A percentile compares a stretch with the other conserved stretches of the same genome.
These are phyloP conservation scores for Apostichopus leukothele DNA, from an alignment of 53 echinoderm and acorn worm species.

Conservation along the genomic window DNA sequence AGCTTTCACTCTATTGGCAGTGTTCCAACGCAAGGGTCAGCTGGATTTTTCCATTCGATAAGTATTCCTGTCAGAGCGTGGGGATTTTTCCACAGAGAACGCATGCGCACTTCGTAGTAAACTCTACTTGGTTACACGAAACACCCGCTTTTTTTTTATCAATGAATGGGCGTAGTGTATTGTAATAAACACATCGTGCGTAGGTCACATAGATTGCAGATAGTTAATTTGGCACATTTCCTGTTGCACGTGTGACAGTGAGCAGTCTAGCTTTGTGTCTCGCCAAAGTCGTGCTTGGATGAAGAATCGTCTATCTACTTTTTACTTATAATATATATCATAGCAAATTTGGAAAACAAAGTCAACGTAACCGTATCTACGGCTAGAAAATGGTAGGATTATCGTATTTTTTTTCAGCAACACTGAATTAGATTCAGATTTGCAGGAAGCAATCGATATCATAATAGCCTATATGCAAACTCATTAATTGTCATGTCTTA, in stretches of 20 bases:
- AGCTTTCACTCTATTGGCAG: constrained; percentile 13
- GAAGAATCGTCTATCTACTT: neutral
- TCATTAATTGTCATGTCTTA: too few species aligned
- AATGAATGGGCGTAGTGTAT: neutral
- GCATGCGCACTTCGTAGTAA: neutral
- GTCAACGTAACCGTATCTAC: neutral
- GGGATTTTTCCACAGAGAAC: constrained; percentile 9
- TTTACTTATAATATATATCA: neutral
- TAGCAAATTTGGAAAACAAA: neutral
- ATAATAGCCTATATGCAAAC: too few species aligned
- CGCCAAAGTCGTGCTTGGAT: neutral
- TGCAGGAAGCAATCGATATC: too few species aligned
- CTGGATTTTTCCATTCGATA: constrained; percentile 3
- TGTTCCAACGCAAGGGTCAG: neutral
- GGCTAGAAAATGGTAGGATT: neutral
- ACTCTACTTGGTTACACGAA: neutral
- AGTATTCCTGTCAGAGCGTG: neutral
- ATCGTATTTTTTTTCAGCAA: neutral
- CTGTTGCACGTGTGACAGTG: too few species aligned
- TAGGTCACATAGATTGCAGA: too few species aligned
- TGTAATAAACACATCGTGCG: too few species aligned
- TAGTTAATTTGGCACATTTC: too few species aligned
- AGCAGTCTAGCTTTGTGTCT: neutral
- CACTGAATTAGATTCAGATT: too few species aligned
- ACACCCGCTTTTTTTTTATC: neutral